phyloP scores from a whole-genome alignment of 2,797 vertebrate species.

The Myotis pilosus region DNA sequence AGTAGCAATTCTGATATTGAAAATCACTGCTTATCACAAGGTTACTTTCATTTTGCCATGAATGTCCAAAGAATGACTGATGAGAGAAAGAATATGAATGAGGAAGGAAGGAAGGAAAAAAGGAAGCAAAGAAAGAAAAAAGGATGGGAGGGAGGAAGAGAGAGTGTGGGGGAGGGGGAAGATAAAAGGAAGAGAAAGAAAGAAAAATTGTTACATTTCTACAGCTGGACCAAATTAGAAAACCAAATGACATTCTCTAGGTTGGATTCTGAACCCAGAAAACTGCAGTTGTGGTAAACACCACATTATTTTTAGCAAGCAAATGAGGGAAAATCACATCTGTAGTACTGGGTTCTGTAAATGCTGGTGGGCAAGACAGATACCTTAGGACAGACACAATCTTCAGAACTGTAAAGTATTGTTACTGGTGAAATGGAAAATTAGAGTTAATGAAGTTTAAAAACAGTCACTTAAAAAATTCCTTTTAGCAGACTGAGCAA shows the following conservation, averaged over 20 bases:
- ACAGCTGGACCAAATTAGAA: conserved; percentile 56
- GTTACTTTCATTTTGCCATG: not conserved
- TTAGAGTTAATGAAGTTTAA: conserved; percentile 31
- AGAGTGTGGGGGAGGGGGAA: not conserved
- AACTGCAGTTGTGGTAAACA: not conserved
- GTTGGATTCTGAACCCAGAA: conserved; percentile 18
- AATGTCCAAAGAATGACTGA: not conserved
- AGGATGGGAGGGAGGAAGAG: not conserved
- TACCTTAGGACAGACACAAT: not conserved
- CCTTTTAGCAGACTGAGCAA: not conserved
- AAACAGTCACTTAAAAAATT: conserved; percentile 18
- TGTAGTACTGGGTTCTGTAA: not conserved
- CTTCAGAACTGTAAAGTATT: not conserved
- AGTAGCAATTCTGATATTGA: not conserved
- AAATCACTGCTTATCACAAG: not conserved
- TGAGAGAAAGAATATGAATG: not conserved
- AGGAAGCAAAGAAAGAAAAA: fast-evolving
- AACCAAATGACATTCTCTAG: conserved; percentile 28
- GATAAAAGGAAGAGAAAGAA: fast-evolving
- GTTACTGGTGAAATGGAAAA: conserved; percentile 33
- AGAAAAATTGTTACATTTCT: not conserved
- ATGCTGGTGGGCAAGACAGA: not conserved
- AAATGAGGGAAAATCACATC: not conserved
- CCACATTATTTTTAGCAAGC: conserved; percentile 1
- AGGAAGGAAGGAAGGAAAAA: fast-evolving